phyloP scores from a whole-genome alignment of 2,888 invertebrate genomes.

The Drosophila fungiperda region DNA sequence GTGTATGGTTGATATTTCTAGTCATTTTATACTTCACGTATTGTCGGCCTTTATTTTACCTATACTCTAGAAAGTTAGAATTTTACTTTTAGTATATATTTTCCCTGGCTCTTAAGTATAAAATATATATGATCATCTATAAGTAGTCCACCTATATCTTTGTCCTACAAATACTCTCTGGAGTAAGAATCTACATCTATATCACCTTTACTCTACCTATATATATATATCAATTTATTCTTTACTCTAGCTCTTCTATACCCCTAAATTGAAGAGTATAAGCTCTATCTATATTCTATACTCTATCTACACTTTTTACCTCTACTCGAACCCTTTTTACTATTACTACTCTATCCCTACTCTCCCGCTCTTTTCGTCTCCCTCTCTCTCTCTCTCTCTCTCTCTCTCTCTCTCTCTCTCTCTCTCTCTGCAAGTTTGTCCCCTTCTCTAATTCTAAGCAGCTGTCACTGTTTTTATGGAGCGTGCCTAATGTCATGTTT shows the following conservation, averaged over 20 bases:
- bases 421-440: background rate
- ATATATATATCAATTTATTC: background rate
- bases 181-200: background rate
- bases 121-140: too few species aligned
- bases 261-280: background rate
- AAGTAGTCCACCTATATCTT: background rate
- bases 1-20: background rate
- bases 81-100: background rate
- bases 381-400: background rate
- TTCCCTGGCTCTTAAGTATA: background rate
- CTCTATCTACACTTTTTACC: background rate
- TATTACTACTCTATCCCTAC: background rate
- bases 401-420: background rate
- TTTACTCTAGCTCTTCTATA: background rate
- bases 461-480: slow-evolving; percentile 43
- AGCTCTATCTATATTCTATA: background rate
- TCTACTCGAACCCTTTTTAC: background rate
- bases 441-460: slow-evolving; percentile 54
- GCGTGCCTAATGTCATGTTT: slow-evolving; percentile 68
- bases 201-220: background rate
- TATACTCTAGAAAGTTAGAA: background rate
- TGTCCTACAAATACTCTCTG: too few species aligned
- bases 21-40: background rate
- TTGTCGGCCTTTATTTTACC: background rate
- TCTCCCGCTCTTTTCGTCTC: background rate